A percentile compares a stretch with the other conserved stretches of the same genome.
Conservation (phyloP, 2,113 vertebrate genomes). For the Reinhardtius hippoglossoides region DNA sequence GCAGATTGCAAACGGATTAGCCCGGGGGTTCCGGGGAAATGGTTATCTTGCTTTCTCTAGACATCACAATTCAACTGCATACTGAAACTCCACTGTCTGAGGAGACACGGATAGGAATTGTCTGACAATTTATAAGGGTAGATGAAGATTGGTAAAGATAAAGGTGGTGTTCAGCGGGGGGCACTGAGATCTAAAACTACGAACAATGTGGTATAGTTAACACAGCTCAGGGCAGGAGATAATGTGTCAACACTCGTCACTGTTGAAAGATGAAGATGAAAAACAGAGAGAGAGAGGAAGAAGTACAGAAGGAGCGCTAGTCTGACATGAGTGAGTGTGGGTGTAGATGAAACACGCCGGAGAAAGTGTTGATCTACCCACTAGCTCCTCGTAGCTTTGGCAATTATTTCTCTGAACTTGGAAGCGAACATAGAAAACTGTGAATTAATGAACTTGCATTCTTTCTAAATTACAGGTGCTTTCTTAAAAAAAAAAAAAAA, state of each 20-base stretch:
- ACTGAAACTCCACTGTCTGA: slow-evolving; percentile 2
- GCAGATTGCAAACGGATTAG: not conserved
- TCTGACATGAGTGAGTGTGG: not conserved
- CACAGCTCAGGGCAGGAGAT: not conserved
- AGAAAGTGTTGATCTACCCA: slow-evolving; percentile 4
- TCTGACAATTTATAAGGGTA: not conserved
- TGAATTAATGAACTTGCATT: too few species aligned
- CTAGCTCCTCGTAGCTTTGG: not conserved
- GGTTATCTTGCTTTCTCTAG: slow-evolving; percentile 8
- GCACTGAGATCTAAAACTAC: not conserved
- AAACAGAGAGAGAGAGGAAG: not conserved
- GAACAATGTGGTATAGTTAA: not conserved
- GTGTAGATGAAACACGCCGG: not conserved
- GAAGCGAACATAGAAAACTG: not conserved
- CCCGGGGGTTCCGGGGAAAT: not conserved
- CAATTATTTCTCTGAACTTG: slow-evolving; percentile 1
- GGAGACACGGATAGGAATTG: not conserved
- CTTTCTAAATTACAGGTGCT: too few species aligned
- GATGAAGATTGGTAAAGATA: not conserved
- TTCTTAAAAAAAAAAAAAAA: too few species aligned
- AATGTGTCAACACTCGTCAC: not conserved
- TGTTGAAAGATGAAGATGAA: not conserved
- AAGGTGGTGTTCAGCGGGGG: slow-evolving; percentile 1
- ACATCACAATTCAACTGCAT: slow-evolving; percentile 1
- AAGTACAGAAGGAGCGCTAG: not conserved